Evolutionary conservation across 2,888 invertebrate species (phyloP), one percentile per base, ranked within the genome.

Genomic region (Plutella xylostella): DNA sequence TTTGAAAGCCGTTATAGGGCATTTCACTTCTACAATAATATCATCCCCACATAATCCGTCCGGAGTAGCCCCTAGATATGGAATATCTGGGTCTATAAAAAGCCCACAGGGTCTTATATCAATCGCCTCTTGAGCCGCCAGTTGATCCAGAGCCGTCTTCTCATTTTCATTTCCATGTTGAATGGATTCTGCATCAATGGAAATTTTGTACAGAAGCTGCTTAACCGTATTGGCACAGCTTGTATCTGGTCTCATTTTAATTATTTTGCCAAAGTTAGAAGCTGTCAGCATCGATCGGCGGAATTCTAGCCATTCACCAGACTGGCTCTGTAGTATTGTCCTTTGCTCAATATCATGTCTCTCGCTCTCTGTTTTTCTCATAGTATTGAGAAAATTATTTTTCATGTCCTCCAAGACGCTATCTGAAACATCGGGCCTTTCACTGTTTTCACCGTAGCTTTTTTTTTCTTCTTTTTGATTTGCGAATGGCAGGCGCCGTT

Each of bases 131-230:
- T 48, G 43, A 30, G 38, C 25, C 12, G 45, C 31, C 11, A 51
- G 21, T 20, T 51, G 46, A 2, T 40, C 21, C 2, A 50, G 34
- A 9, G 49, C 51, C n/a, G 20, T 15, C 20, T 35, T 42, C 40
- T 50, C 50, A 43, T 48, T 45, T 15, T 48, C 34, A 34, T 30
- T 21, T 9, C 51, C 49, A 42, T 51, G 49, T 46, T 46, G 45
- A 18, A 51, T 45, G 3, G 50, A 41, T 25, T 34, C n/a, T 4
- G 45, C 48, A 40, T 48, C 30, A 18, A 47, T 21, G 15, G 4
- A 15, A 28, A 9, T 35, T 39, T 45, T 42, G 22, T 48, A 48
- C 6, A 48, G 31, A 14, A 48, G 18, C n/a, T 45, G 39, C 34
- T 45, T 48, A 1, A 51, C 49, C 3, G 47, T 21, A 38, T 43